phyloP scores from a whole-genome alignment of 2,888 invertebrate genomes.

The Eretmocerus hayati region DNA sequence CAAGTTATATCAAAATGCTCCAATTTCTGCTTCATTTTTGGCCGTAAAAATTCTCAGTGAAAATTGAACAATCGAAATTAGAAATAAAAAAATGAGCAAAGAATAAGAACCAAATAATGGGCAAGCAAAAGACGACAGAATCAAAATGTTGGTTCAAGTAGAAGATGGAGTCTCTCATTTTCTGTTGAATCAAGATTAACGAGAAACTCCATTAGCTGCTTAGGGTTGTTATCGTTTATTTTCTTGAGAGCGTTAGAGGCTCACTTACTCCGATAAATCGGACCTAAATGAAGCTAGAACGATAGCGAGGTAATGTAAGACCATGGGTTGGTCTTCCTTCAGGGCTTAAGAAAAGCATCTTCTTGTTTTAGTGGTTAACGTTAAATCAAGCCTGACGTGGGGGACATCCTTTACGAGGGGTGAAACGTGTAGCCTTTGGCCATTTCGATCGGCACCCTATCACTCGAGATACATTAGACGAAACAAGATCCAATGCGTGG shows the following conservation, averaged over 20 bases:
- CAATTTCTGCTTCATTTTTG: too few relatives aligned
- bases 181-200: too few relatives aligned
- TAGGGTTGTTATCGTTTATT: neutral
- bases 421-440: constrained; percentile 25
- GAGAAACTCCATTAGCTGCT: constrained; percentile 13
- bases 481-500: constrained; percentile 16
- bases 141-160: too few relatives aligned
- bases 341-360: constrained; percentile 1
- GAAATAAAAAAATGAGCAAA: too few relatives aligned
- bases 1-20: too few relatives aligned
- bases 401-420: too few relatives aligned
- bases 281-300: constrained; percentile 12
- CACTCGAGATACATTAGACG: constrained; percentile 27
- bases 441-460: constrained; percentile 39
- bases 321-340: neutral
- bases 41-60: too few relatives aligned
- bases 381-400: constrained; percentile 17
- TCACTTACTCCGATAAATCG: constrained; percentile 8
- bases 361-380: constrained; percentile 1
- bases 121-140: too few relatives aligned
- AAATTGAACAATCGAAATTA: too few relatives aligned
- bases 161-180: too few relatives aligned
- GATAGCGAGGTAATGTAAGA: constrained; percentile 7
- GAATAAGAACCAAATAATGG: too few relatives aligned
- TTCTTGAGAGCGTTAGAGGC: neutral